Evolutionary conservation across 2,113 vertebrate genomes (phyloP), one percentile per base, ranked within the genome.

Genomic region (Lepidiolamprologus cunningtoni): DNA sequence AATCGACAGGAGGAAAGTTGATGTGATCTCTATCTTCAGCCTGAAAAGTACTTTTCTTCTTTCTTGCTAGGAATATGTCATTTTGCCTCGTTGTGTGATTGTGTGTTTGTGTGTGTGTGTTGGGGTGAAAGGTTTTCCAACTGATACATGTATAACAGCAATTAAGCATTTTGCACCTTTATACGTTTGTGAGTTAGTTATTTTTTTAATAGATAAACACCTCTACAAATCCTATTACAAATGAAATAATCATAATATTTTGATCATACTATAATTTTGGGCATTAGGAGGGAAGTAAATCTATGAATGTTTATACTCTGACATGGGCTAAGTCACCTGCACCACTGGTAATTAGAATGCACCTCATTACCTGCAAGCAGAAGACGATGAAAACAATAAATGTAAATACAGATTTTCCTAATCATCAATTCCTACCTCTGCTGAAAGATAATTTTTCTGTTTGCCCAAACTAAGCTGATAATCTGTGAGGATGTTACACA

Each of bases 361-460:
- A 81, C 73, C 84, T 92, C 90, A 90, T 95, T 93, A 92, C 88
- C 87, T 84, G 55, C 16, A 82, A 80, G 53, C 53, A 68, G 78
- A 35, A 63, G 78, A 89, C 80, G 83, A 86, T 85, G 66, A 90
- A 89, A 87, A 89, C 79, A 87, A 82, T 86, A 35, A 78, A 81
- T 79, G 58, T 82, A 93, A 86, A 92, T 81, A 81, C 84, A 54
- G 81, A 89, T 92, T 92, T 94, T 91, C 91, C 88, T 83, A 81
- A 93, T 88, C 89, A 86, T 26, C 58, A 87, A 57, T 37, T 90
- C 53, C 50, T 26, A 89, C 45, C 21, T 71, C 68, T 66, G 53
- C 86, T 84, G 90, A 78, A 82, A 50, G 82, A 45, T 50, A 55
- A 33, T 76, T 50, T 37, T 86, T 89, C 78, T 40, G 17, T 84